A percentile compares a stretch with the other conserved stretches of the same genome.
Evolutionary conservation across 2,888 invertebrate genomes (phyloP).

Genomic region (Acanthosoma haemorrhoidale): DNA sequence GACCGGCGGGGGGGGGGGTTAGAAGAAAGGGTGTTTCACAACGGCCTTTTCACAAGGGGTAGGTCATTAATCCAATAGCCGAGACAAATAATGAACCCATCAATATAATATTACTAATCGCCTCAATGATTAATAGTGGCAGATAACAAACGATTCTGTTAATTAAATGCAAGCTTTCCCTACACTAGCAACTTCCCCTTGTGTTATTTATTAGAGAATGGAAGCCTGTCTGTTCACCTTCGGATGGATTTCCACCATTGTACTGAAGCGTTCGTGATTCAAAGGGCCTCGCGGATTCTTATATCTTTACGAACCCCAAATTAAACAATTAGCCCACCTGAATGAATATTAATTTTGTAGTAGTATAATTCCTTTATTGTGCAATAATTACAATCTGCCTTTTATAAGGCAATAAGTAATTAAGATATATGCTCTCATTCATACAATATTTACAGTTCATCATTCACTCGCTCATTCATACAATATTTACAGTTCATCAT

Average conservation of each 20-base stretch:
- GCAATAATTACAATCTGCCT: no score
- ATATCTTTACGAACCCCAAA: no score
- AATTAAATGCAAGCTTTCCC: constrained; percentile 11
- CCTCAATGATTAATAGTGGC: constrained; percentile 14
- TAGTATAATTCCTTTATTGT: no score
- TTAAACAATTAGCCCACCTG: background rate
- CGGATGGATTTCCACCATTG: background rate
- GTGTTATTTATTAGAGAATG: background rate
- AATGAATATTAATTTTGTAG: background rate
- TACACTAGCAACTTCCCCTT: background rate
- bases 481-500: no score
- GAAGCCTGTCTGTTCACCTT: background rate
- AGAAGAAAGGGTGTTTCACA: background rate
- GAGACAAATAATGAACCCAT: constrained; percentile 25
- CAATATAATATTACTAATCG: constrained; percentile 26
- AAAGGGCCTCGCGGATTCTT: background rate
- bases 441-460: no score
- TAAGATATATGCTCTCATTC: no score
- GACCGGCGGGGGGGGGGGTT: no score
- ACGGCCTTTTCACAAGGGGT: background rate
- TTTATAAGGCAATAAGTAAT: no score
- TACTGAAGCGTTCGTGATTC: background rate
- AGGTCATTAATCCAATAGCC: background rate
- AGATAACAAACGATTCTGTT: constrained; percentile 20
- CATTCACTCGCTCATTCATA: no score